Conservation (phyloP, 2,888 invertebrate species). For the Abrostola triplasia region DNA sequence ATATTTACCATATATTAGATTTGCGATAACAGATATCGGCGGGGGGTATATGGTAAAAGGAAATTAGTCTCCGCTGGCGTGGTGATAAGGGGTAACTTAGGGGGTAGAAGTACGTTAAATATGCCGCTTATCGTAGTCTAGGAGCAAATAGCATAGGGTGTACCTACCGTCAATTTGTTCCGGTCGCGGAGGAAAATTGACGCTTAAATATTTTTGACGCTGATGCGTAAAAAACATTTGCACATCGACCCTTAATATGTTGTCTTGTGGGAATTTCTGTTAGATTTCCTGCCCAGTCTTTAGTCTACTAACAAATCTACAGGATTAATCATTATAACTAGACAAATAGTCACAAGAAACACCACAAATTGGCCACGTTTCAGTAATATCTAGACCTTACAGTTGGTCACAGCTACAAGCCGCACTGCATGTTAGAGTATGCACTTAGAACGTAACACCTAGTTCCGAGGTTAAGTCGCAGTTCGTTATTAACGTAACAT, state of each 20-base stretch:
- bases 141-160: conserved; percentile 25
- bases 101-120: conserved; percentile 26
- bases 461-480: background rate
- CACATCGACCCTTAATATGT: no score
- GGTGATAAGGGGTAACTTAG: conserved; percentile 40
- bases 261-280: no score
- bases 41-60: conserved; percentile 29
- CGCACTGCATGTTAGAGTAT: no score
- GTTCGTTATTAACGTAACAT: background rate
- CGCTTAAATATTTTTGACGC: conserved; percentile 21
- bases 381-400: no score
- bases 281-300: background rate
- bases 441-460: no score
- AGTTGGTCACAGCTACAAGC: no score
- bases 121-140: conserved; percentile 42
- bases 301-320: no score
- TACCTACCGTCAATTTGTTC: conserved; percentile 21
- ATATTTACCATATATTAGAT: conserved; percentile 28
- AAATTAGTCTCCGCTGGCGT: conserved; percentile 41
- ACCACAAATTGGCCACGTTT: no score
- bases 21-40: conserved; percentile 39
- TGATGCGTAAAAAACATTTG: conserved; percentile 8
- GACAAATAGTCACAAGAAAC: no score
- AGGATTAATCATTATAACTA: no score
- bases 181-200: conserved; percentile 18